Evolutionary conservation across 2,888 invertebrate species (phyloP).

Genomic region (Sericinus montela): DNA sequence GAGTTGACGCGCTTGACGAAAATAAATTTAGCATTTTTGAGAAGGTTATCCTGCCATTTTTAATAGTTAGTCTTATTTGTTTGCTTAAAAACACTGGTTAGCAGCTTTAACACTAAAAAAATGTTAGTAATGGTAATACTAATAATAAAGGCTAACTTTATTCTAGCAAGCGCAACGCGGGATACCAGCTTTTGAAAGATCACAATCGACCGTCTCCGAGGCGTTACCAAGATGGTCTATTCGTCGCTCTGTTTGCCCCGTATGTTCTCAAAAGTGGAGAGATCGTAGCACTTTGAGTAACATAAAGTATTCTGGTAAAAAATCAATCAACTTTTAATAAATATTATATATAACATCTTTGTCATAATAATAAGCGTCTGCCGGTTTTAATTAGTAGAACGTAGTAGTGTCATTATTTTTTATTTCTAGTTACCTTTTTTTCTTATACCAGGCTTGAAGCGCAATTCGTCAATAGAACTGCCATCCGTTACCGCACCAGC

Average conservation of each 20-base stretch:
- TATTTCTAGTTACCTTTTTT: not conserved
- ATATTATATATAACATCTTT: not conserved
- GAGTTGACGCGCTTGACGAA: no score
- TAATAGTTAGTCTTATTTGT: no score
- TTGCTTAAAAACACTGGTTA: no score
- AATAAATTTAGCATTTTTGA: no score
- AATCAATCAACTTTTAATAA: not conserved
- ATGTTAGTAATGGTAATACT: no score
- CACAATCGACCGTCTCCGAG: slow-evolving; percentile 27
- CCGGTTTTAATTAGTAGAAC: no score
- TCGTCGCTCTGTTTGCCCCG: slow-evolving; percentile 65
- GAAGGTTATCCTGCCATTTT: no score
- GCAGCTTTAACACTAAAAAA: no score
- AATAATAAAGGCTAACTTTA: no score
- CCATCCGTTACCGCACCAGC: slow-evolving; percentile 68
- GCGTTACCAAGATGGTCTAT: slow-evolving; percentile 63
- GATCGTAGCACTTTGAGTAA: slow-evolving; percentile 57
- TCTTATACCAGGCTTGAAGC: slow-evolving; percentile 52
- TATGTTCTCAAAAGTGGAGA: slow-evolving; percentile 70
- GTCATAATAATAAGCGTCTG: not conserved
- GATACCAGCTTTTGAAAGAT: slow-evolving; percentile 56
- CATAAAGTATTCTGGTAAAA: slow-evolving; percentile 60
- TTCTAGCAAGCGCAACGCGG: slow-evolving; percentile 27
- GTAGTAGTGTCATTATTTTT: no score
- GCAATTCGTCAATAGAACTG: slow-evolving; percentile 50